A percentile compares a stretch with the other conserved stretches of the same genome.
phyloP scores from a whole-genome alignment of 2,113 vertebrate species.

The Orycteropus afer region DNA sequence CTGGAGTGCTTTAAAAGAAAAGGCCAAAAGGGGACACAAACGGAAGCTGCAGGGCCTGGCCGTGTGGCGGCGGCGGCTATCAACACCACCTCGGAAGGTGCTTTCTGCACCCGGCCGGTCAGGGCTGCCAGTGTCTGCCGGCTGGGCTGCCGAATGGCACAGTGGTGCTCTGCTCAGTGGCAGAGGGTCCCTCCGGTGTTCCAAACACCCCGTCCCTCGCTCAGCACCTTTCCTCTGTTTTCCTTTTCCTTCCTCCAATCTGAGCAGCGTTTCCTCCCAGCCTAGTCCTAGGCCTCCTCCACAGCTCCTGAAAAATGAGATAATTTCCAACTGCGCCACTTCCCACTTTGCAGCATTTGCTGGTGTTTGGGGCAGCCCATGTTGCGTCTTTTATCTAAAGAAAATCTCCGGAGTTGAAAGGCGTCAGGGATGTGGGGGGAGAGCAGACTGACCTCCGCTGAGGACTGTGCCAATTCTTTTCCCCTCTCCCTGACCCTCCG shows the following conservation, averaged over 20 bases:
- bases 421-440: neutral
- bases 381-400: neutral
- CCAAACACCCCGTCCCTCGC: conserved; percentile 79
- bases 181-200: conserved; percentile 88
- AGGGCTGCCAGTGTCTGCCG: conserved; percentile 90
- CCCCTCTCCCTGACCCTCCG: conserved; percentile 74
- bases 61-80: conserved; percentile 6
- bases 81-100: conserved; percentile 54
- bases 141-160: conserved; percentile 86
- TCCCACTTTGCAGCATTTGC: neutral
- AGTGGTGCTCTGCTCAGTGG: conserved; percentile 75
- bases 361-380: neutral
- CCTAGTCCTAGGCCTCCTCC: neutral
- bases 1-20: conserved; percentile 65
- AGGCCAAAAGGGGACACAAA: conserved; percentile 1
- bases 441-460: rapidly evolving
- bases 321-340: neutral
- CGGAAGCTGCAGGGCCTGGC: conserved; percentile 53
- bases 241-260: conserved; percentile 90
- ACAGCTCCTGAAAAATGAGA: neutral
- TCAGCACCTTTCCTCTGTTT: conserved; percentile 90
- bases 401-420: neutral
- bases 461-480: conserved; percentile 47
- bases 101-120: neutral
- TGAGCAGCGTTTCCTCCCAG: conserved; percentile 80